phyloP scores from a whole-genome alignment of 2,797 vertebrate genomes.

The Paguma larvata region DNA sequence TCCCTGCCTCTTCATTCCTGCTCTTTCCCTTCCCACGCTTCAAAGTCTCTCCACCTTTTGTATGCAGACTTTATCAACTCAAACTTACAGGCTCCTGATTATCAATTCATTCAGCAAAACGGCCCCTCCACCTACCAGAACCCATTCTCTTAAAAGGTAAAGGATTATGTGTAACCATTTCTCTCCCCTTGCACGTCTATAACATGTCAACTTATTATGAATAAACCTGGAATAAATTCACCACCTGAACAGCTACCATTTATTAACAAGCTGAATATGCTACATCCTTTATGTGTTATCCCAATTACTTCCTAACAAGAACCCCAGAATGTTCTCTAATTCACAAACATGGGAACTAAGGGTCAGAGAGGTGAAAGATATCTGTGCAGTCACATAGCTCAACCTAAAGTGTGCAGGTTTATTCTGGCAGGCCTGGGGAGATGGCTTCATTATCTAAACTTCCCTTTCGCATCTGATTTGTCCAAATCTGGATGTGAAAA shows the following conservation, averaged over 20 bases:
- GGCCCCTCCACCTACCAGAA: neutral
- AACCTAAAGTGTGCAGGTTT: neutral
- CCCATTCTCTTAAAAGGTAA: neutral
- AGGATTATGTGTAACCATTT: neutral
- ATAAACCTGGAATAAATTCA: slow-evolving; percentile 40
- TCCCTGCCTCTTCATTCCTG: neutral
- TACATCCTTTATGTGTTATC: neutral
- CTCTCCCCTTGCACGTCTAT: neutral
- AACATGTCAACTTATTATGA: neutral
- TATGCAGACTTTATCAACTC: neutral
- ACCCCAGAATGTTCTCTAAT: neutral
- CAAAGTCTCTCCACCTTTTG: neutral
- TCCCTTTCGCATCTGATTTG: neutral
- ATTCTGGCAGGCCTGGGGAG: neutral
- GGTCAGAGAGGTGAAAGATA: neutral
- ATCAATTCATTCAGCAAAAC: neutral
- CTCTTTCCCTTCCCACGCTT: neutral
- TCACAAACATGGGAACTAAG: neutral
- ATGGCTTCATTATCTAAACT: neutral
- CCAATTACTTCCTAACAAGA: slow-evolving; percentile 7
- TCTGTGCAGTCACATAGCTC: neutral
- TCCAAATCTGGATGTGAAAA: neutral
- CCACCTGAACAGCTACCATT: neutral
- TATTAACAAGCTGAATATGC: slow-evolving; percentile 13
- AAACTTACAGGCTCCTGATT: neutral